phyloP scores from a whole-genome alignment of 2,113 vertebrate species.

The Psilopogon haemacephalus region DNA sequence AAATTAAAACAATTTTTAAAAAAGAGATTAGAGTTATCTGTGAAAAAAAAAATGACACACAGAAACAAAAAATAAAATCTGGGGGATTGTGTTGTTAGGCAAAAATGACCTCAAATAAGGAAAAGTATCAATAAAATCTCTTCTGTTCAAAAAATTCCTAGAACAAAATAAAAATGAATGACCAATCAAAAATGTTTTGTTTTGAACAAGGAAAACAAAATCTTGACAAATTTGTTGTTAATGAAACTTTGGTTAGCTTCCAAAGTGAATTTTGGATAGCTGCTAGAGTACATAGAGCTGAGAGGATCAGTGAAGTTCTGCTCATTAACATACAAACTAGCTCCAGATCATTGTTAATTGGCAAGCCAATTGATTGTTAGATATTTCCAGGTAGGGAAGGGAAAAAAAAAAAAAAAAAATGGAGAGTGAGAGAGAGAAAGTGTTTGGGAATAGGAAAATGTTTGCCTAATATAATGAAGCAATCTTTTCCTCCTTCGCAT shows the following conservation, averaged over 20 bases:
- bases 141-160: neutral
- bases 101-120: neutral
- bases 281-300: neutral
- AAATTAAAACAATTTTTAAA: too few species aligned
- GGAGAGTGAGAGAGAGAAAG: neutral
- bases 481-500: neutral
- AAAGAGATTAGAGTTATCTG: too few species aligned
- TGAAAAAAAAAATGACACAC: neutral
- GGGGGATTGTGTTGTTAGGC: neutral
- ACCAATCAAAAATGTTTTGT: neutral
- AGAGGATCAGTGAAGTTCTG: neutral
- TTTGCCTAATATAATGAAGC: neutral
- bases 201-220: neutral
- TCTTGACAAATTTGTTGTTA: neutral
- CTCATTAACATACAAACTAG: neutral
- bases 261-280: neutral
- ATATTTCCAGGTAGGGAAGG: neutral
- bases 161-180: neutral
- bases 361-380: neutral
- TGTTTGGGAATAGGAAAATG: neutral
- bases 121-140: neutral
- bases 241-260: neutral
- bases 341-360: neutral
- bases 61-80: neutral
- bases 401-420: too few species aligned